Evolutionary conservation across 2,888 invertebrate genomes (phyloP), one percentile per base, ranked within the genome.

Genomic region (Oligia strigilis): DNA sequence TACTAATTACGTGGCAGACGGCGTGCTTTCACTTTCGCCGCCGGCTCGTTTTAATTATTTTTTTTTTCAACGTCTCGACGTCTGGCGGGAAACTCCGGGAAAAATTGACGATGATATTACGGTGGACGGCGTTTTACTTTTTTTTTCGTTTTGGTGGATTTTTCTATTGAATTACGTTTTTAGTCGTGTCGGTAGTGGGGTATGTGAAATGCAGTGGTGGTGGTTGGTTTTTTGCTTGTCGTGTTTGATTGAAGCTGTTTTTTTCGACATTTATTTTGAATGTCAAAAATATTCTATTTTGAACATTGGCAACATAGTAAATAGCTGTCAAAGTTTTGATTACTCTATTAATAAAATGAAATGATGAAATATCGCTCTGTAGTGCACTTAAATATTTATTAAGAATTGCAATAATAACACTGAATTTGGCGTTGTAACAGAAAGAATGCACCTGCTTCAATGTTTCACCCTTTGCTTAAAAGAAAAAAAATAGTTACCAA

Each of bases 1-100:
- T 97, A 94, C 97, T 97, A 97, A 97, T 97, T 97, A 97, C 97
- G 96, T 94, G 95, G 95, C 95, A 97, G 97, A 97, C 97, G 96
- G 97, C 96, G 96, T 91, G 96, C 96, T 97, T 96, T 97, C 97
- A 92, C 96, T 97, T 94, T 97, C 96, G 94, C 92, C 95, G 96
- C 90, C 95, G 96, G 94, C 93, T 81, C 94, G 95, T 96, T 97
- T 97, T 97, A 97, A 97, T 97, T 97, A 95, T 97, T 97, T 97
- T 97, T 96, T 95, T 95, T 95, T 94, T 92, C 87, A 96, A 94
- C 97, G 97, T 97, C 97, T 96, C 96, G 97, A 94, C 97, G 97
- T 97, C 97, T 97, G 96, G 96, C 96, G 96, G 95, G 94, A 94
- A 81, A 92, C 93, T 93, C 93, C 94, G 94, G 93, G 95, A 97